Evolutionary conservation across 1,140 invertebrate species (phyloP).

Genomic region (Drosophila kikkawai): DNA sequence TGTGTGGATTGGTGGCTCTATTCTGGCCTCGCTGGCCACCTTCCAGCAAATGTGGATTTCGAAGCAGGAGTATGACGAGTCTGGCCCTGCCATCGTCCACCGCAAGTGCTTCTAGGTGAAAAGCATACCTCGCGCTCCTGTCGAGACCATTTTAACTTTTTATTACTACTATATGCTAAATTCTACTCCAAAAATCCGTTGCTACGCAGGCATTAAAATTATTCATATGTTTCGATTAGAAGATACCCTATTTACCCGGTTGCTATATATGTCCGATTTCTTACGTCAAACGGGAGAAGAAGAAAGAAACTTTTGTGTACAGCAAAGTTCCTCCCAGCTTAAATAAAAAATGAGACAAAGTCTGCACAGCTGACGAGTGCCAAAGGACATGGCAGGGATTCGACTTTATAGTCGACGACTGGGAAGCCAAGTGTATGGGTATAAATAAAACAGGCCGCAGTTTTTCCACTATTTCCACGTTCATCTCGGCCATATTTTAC

Average conservation of each 20-base stretch:
- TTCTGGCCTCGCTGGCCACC: slow-evolving; percentile 7
- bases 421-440: slow-evolving; percentile 7
- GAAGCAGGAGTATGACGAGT: slow-evolving; percentile 16
- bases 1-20: slow-evolving; percentile 5
- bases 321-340: slow-evolving; percentile 33
- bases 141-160: background rate
- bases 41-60: slow-evolving; percentile 19
- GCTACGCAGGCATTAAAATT: background rate
- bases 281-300: background rate
- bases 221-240: background rate
- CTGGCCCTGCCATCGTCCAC: slow-evolving; percentile 14
- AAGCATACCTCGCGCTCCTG: background rate
- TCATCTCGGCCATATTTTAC: slow-evolving; percentile 62
- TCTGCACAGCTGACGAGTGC: slow-evolving; percentile 62
- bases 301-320: slow-evolving; percentile 44
- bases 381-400: slow-evolving; percentile 49
- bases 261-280: background rate
- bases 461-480: slow-evolving; percentile 67
- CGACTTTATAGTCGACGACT: slow-evolving; percentile 49
- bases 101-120: slow-evolving; percentile 2
- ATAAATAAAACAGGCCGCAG: slow-evolving; percentile 67
- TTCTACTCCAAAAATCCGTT: background rate
- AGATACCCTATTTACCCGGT: background rate
- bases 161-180: background rate
- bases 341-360: slow-evolving; percentile 70